phyloP scores from a whole-genome alignment of 2,797 vertebrate genomes.

The Sebastes kiyomatsui region DNA sequence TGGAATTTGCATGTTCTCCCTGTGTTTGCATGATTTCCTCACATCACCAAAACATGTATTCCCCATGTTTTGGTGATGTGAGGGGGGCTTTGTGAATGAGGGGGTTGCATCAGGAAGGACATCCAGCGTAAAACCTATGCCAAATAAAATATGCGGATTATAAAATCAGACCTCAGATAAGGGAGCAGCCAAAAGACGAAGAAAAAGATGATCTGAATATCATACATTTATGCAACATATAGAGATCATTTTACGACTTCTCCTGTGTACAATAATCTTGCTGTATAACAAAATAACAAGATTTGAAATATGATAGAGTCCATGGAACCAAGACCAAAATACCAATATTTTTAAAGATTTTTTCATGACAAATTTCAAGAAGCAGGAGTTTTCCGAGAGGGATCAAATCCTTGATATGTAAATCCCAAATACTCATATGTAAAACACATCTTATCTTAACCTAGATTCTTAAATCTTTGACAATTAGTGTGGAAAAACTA shows the following conservation, averaged over 20 bases:
- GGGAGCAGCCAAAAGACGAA: too few relatives aligned
- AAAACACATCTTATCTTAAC: neutral
- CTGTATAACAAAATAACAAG: neutral
- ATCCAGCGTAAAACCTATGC: too few relatives aligned
- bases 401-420: neutral
- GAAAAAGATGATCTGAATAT: neutral
- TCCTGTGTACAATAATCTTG: neutral
- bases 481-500: neutral
- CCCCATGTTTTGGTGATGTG: too few relatives aligned
- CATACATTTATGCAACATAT: neutral
- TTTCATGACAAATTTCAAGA: neutral
- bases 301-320: neutral
- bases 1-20: too few relatives aligned
- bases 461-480: neutral
- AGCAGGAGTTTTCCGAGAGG: neutral
- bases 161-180: too few relatives aligned
- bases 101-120: too few relatives aligned
- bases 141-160: too few relatives aligned
- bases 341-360: neutral
- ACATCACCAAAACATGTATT: too few relatives aligned
- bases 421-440: neutral
- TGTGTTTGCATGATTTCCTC: too few relatives aligned
- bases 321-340: neutral
- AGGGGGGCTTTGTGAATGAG: too few relatives aligned
- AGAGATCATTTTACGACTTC: neutral